phyloP scores from a whole-genome alignment of 2,888 invertebrate species.

The Chloroclysta siterata region DNA sequence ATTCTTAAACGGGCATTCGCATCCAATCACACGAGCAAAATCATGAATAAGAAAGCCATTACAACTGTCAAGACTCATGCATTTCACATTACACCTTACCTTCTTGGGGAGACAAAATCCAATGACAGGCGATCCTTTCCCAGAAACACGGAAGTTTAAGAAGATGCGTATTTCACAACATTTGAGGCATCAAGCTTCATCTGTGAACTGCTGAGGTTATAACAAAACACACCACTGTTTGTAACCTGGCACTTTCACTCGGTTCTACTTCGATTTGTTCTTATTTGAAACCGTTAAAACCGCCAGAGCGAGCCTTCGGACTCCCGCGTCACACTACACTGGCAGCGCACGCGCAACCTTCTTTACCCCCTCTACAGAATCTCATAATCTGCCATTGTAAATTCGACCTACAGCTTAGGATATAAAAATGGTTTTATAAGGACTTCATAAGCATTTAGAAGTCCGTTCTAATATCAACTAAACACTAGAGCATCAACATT shows the following conservation, averaged over 20 bases:
- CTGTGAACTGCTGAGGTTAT: constrained; percentile 33
- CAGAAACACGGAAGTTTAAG: constrained; percentile 33
- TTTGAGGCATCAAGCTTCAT: constrained; percentile 4
- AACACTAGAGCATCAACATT: not conserved
- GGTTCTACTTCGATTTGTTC: constrained; percentile 68
- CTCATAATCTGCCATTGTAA: constrained; percentile 8
- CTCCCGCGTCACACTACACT: constrained; percentile 48
- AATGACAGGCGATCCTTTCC: constrained; percentile 31
- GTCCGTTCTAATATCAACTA: constrained; percentile 1
- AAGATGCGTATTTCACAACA: not conserved
- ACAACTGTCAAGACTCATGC: constrained; percentile 22
- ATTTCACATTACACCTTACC: constrained; percentile 35
- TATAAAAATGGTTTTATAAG: not conserved
- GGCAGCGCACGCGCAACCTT: constrained; percentile 64
- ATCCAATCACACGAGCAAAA: not conserved
- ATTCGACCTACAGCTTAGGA: not conserved
- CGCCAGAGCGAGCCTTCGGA: constrained; percentile 42
- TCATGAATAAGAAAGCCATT: constrained; percentile 21
- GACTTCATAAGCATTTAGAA: not conserved
- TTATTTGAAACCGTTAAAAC: constrained; percentile 62
- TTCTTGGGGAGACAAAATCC: constrained; percentile 36
- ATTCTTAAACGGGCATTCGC: not conserved
- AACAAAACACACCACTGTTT: constrained; percentile 41
- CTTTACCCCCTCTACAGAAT: constrained; percentile 58
- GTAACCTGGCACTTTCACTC: constrained; percentile 72